Evolutionary conservation across 2,888 invertebrate species (phyloP).

Genomic region (Leptopterna dolabrata): DNA sequence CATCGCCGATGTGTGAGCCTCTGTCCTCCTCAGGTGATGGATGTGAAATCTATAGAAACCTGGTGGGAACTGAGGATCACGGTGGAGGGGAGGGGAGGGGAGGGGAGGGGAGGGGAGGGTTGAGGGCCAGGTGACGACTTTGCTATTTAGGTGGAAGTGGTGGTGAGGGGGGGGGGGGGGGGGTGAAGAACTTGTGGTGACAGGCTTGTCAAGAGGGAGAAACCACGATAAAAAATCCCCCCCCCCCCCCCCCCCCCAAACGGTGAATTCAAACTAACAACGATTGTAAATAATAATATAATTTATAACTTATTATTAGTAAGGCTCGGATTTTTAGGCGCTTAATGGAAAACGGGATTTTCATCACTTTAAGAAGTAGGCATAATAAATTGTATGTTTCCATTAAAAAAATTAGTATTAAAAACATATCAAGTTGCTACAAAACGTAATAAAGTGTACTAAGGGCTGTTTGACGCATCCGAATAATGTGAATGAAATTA

Average conservation of each 20-base stretch:
- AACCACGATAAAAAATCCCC: background rate
- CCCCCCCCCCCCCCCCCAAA: background rate
- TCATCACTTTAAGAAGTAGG: too few species aligned
- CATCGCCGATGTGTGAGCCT: constrained; percentile 37
- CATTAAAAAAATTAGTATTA: too few species aligned
- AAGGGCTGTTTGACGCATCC: too few species aligned
- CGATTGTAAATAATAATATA: too few species aligned
- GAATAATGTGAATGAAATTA: too few species aligned
- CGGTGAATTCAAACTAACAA: too few species aligned
- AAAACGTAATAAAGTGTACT: too few species aligned
- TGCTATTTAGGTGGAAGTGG: background rate
- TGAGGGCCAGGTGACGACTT: background rate
- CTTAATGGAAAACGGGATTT: too few species aligned
- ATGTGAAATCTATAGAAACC: constrained; percentile 48
- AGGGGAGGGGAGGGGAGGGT: background rate
- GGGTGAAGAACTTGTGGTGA: background rate
- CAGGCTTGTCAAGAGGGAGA: background rate
- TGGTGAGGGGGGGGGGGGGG: background rate
- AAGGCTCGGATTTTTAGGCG: too few species aligned
- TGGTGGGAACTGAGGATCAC: background rate
- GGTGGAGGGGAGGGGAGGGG: background rate
- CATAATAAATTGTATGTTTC: too few species aligned
- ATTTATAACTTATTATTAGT: too few species aligned
- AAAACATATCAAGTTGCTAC: too few species aligned
- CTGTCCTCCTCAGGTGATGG: constrained; percentile 49